Percentiles rank a stretch among this genome's conserved stretches.
These are phyloP conservation scores for Lordiphosa clarofinis DNA, from an alignment of 1,140 invertebrate species.

Conservation along the genomic window DNA sequence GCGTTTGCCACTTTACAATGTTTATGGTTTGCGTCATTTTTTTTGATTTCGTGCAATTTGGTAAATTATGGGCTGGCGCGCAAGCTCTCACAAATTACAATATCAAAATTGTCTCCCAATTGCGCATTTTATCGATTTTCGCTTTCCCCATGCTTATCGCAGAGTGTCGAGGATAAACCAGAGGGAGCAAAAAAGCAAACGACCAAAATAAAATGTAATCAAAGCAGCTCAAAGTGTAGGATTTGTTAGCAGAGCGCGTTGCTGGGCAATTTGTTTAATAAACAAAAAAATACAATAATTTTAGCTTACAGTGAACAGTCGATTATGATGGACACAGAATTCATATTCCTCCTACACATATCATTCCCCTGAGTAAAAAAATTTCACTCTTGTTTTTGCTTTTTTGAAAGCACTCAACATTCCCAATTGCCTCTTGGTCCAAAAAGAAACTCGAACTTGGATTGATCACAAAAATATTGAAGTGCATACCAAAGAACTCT, in stretches of 20 bases:
- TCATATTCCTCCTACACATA: no score
- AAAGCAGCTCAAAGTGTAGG: conserved; percentile 35
- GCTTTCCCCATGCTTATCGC: conserved; percentile 33
- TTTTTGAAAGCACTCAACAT: conserved; percentile 18
- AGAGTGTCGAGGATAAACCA: conserved; percentile 1
- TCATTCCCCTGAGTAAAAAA: not conserved
- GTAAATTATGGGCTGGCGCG: not conserved
- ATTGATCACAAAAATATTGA: conserved; percentile 34
- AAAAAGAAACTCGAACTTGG: conserved; percentile 4
- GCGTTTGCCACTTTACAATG: conserved; percentile 49
- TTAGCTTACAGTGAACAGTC: no score
- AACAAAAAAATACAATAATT: conserved; percentile 25
- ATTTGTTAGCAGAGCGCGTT: conserved; percentile 48
- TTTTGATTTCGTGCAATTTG: conserved; percentile 22
- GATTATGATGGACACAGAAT: no score
- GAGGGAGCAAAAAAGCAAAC: conserved; percentile 7
- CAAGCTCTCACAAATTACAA: conserved; percentile 43
- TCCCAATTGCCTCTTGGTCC: conserved; percentile 15
- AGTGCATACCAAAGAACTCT: conserved; percentile 49
- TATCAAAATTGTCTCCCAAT: conserved; percentile 62
- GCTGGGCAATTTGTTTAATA: conserved; percentile 52
- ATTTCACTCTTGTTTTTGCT: conserved; percentile 6
- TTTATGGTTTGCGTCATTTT: conserved; percentile 21
- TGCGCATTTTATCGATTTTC: conserved; percentile 62
- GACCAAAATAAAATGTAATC: conserved; percentile 50